Conservation (phyloP, 53 echinoderm and acorn worm genomes). For the Paelopatides confundens region DNA sequence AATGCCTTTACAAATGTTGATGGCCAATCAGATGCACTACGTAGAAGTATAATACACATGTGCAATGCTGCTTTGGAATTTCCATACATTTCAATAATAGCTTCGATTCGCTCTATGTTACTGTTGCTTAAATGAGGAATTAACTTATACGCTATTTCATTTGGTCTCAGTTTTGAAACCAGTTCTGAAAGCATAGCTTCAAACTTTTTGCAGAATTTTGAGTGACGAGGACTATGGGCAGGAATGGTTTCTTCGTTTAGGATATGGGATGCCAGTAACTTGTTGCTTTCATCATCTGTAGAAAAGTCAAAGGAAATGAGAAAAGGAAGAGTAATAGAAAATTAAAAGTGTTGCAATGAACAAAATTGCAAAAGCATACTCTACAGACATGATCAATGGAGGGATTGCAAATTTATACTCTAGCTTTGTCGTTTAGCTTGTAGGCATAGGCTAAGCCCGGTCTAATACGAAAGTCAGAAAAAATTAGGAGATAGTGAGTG, state of each 20-base stretch:
- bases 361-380: no score
- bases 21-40: not conserved
- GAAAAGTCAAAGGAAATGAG: no score
- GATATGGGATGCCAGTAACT: not conserved
- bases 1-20: not conserved
- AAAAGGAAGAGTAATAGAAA: no score
- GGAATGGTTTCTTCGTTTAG: not conserved
- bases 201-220: not conserved
- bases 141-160: not conserved
- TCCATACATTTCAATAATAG: not conserved
- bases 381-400: no score
- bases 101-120: not conserved
- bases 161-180: not conserved
- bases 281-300: not conserved
- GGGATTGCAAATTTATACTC: no score
- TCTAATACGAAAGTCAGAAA: no score
- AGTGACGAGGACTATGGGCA: not conserved
- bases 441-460: no score
- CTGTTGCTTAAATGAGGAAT: not conserved
- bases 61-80: not conserved
- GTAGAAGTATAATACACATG: not conserved
- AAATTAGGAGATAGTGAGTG: no score
- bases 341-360: no score
- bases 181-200: not conserved
- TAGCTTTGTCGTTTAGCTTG: no score